Percentiles rank a stretch among this genome's conserved stretches.
These are phyloP conservation scores for Orycteropus afer DNA, from an alignment of 2,113 vertebrate species.

Conservation along the genomic window DNA sequence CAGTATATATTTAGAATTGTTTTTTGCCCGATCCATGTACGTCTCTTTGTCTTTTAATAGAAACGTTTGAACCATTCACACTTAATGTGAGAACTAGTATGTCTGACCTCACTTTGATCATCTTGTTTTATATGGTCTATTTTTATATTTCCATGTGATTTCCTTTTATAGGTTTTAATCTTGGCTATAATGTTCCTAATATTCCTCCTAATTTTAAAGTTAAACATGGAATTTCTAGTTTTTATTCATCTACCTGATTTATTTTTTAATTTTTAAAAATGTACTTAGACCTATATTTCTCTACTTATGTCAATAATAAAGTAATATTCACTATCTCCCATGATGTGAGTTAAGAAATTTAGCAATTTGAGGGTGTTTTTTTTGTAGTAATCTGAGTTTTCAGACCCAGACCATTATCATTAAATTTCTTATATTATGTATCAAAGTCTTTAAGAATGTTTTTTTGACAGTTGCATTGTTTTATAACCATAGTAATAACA, in stretches of 20 bases:
- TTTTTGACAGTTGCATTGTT: background rate
- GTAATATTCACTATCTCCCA: background rate
- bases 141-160: slow-evolving; percentile 55
- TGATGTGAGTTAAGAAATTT: slow-evolving; percentile 1
- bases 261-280: slow-evolving; percentile 2
- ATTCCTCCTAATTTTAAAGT: slow-evolving; percentile 54
- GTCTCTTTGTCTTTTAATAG: slow-evolving; percentile 65
- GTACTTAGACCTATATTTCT: slow-evolving; percentile 1
- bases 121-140: slow-evolving; percentile 57
- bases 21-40: background rate
- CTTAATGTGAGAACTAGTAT: slow-evolving; percentile 48
- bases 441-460: slow-evolving; percentile 30
- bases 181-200: slow-evolving; percentile 21
- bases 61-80: slow-evolving; percentile 58
- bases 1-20: slow-evolving; percentile 54
- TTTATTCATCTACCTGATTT: background rate
- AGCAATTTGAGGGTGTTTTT: background rate
- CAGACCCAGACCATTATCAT: background rate
- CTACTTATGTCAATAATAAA: background rate
- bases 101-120: slow-evolving; percentile 38
- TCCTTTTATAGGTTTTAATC: slow-evolving; percentile 46
- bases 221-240: slow-evolving; percentile 35
- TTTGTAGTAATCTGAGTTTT: background rate
- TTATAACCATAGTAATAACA: background rate
- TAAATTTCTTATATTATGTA: background rate